Conservation (phyloP, 2,888 invertebrate genomes). For the Drosophila tanythrix region DNA sequence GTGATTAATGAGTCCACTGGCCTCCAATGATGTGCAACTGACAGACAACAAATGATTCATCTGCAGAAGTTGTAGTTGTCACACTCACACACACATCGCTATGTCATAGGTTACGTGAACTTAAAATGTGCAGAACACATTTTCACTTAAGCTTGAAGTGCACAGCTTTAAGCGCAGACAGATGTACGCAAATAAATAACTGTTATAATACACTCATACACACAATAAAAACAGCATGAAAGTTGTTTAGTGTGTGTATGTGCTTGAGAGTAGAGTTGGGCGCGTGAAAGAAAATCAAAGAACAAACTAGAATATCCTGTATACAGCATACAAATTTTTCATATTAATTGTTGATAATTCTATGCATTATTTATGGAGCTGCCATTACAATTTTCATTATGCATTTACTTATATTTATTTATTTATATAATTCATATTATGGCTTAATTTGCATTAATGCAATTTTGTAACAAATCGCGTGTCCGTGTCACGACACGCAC, state of each 20-base stretch:
- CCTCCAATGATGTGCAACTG: slow-evolving; percentile 72
- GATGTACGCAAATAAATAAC: slow-evolving; percentile 56
- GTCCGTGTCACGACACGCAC: slow-evolving; percentile 2
- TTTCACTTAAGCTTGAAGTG: slow-evolving; percentile 53
- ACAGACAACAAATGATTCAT: slow-evolving; percentile 72
- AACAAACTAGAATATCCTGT: neutral
- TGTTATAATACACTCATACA: slow-evolving; percentile 34
- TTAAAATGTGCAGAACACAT: slow-evolving; percentile 59
- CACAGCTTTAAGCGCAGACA: slow-evolving; percentile 30
- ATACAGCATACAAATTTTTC: neutral
- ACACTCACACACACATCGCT: slow-evolving; percentile 2
- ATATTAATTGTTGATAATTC: neutral
- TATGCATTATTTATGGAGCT: neutral
- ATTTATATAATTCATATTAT: neutral
- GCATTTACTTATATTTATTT: too few relatives aligned
- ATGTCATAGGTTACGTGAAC: slow-evolving; percentile 39
- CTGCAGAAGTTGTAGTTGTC: slow-evolving; percentile 31
- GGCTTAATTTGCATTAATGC: neutral
- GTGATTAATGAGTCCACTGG: slow-evolving; percentile 56
- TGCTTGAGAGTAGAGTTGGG: neutral
- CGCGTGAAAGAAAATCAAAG: neutral
- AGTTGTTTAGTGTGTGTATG: neutral
- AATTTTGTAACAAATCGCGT: neutral
- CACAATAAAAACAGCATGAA: slow-evolving; percentile 1
- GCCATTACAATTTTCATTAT: neutral